These are phyloP conservation scores for Rhaphigaster nebulosa DNA, from an alignment of 2,888 invertebrate species.

Conservation along the genomic window DNA sequence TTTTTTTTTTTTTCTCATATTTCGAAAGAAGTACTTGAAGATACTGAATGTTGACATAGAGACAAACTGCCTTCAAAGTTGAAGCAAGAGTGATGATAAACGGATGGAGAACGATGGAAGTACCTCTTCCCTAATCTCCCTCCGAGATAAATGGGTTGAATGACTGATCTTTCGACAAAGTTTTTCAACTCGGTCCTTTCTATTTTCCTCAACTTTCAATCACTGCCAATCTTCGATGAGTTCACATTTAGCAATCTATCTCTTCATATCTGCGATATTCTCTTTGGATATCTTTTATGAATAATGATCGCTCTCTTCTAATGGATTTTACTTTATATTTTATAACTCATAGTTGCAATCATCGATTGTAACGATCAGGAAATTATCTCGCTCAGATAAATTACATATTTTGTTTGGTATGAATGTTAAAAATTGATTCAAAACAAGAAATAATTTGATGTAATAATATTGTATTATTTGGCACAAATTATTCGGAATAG, in stretches of 20 bases:
- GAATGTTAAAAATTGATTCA: too few species aligned
- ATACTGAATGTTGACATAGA: neutral
- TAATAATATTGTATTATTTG: too few species aligned
- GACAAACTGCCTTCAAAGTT: constrained; percentile 7
- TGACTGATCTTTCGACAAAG: neutral
- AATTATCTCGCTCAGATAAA: neutral
- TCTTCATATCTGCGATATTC: neutral
- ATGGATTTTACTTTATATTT: neutral
- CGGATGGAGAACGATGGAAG: neutral
- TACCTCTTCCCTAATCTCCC: neutral
- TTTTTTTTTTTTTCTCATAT: neutral
- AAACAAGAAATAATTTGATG: too few species aligned
- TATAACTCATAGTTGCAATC: neutral
- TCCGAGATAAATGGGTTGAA: neutral
- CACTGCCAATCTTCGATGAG: neutral
- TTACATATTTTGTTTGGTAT: neutral
- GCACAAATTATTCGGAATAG: too few species aligned
- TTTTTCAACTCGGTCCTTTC: neutral
- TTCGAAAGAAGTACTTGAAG: neutral
- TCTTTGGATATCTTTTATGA: too few species aligned
- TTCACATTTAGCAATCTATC: neutral
- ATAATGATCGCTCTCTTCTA: neutral
- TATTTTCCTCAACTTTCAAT: neutral
- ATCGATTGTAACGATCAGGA: neutral
- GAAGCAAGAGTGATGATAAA: neutral